Base-by-base conservation (phyloP, 2,797 vertebrate genomes). In the Poliocrania exsul region DNA sequence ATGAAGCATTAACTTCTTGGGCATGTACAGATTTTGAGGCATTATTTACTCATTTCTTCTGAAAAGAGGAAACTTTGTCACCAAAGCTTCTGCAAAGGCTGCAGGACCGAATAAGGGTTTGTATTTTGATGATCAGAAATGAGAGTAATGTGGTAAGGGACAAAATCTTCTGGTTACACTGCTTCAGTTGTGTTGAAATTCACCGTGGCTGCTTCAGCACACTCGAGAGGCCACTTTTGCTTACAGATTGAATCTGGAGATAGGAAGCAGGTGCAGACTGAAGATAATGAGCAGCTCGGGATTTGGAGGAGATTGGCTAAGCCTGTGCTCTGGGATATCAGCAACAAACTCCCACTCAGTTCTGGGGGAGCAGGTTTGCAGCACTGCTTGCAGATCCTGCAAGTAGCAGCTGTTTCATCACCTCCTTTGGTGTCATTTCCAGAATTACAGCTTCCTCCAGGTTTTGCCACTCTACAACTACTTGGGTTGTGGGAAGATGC, bases 331-430 rank as follows among this genome's bases (percentile, higher is more conserved):
- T 6, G 51, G 61, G 81, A 3, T 94, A 94, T 74, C 87, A 56
- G 92, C 78, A 87, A 87, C 92, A 82, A 89, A 91, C 92, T 92
- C 95, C 94, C 75, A 74, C 95, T 87, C 81, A 17, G 31, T 60
- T 58, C 84, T 61, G 84, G 24, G 72, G 92, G 94, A 87, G 83
- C 65, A 83, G 86, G 81, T 62, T 86, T 47, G 51, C 40, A 58
- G 75, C 33, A 26, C 15, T 35, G 83, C 79, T 85, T 73, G 49
- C 60, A 81, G 38, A 88, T 44, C 72, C 67, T 69, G 46, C 61
- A 87, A 74, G 81, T 3, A 42, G 91, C 94, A 96, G 92, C 93
- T 96, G 96, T 94, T 95, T 72, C 28, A 85, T 93, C 91, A 89
- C 79, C 86, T 87, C 92, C 69, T 64, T 65, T 57, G 75, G 65